Conservation (phyloP, 2,888 invertebrate species). For the Hylaea fasciaria region DNA sequence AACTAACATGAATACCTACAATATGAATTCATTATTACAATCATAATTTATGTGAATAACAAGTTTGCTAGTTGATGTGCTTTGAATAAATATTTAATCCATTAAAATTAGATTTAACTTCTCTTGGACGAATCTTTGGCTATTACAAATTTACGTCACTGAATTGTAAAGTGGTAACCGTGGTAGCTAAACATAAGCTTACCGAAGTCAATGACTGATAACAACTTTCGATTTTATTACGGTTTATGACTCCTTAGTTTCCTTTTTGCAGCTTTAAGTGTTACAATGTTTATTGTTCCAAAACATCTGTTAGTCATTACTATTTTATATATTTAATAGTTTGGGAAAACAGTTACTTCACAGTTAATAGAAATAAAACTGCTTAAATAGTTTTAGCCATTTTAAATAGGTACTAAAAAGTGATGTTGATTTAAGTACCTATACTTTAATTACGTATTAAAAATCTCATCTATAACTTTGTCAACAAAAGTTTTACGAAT, state of each 20-base stretch:
- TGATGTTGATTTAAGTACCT: no score
- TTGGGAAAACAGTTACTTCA: no score
- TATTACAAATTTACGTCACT: neutral
- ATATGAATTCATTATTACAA: slow-evolving; percentile 20
- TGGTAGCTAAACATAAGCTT: neutral
- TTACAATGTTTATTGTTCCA: no score
- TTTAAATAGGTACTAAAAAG: no score
- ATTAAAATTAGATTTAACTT: slow-evolving; percentile 18
- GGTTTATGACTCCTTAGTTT: neutral
- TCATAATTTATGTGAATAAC: slow-evolving; percentile 31
- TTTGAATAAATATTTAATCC: slow-evolving; percentile 34
- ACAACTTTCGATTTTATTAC: slow-evolving; percentile 20
- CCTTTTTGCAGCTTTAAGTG: neutral
- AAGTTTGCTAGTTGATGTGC: slow-evolving; percentile 21
- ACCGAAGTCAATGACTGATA: slow-evolving; percentile 5
- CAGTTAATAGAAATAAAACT: no score
- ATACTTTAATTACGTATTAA: no score
- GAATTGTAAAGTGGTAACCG: neutral
- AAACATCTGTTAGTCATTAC: neutral
- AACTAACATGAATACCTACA: slow-evolving; percentile 8
- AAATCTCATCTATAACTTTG: no score
- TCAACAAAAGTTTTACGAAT: neutral
- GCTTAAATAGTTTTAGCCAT: no score
- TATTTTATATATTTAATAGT: neutral
- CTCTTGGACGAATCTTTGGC: slow-evolving; percentile 18